phyloP scores from a whole-genome alignment of 2,888 invertebrate species.

The Pterobdella sp. region DNA sequence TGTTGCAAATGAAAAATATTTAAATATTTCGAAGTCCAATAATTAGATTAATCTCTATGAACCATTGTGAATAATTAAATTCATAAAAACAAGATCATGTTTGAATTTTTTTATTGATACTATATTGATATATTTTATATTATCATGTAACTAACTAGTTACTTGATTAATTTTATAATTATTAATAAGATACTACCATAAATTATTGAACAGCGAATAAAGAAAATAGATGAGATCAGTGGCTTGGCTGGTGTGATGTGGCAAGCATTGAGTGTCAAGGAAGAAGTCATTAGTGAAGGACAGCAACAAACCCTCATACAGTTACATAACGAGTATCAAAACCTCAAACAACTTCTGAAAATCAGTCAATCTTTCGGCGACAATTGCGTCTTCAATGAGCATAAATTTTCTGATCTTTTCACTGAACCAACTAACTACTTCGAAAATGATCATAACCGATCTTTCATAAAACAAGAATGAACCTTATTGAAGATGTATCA shows the following conservation, averaged over 20 bases:
- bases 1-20: too few relatives aligned
- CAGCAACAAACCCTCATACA: background rate
- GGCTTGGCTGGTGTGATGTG: constrained; percentile 17
- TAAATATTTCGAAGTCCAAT: too few relatives aligned
- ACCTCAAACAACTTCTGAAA: constrained; percentile 16
- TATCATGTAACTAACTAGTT: background rate
- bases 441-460: constrained; percentile 13
- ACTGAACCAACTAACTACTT: background rate
- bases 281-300: background rate
- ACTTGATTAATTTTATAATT: background rate
- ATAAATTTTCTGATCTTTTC: background rate
- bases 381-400: constrained; percentile 23
- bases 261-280: constrained; percentile 2
- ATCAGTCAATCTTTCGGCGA: constrained; percentile 25
- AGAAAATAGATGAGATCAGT: constrained; percentile 21
- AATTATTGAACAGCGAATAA: constrained; percentile 6
- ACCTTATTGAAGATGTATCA: too few relatives aligned
- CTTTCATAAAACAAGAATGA: background rate
- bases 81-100: background rate
- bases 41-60: too few relatives aligned
- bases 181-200: background rate
- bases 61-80: background rate
- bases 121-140: background rate
- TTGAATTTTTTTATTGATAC: background rate
- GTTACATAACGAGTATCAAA: constrained; percentile 16